Percentiles rank a stretch among this genome's conserved stretches.
These are phyloP conservation scores for Megalopta genalis DNA, from an alignment of 1,140 invertebrate species.

Conservation along the genomic window DNA sequence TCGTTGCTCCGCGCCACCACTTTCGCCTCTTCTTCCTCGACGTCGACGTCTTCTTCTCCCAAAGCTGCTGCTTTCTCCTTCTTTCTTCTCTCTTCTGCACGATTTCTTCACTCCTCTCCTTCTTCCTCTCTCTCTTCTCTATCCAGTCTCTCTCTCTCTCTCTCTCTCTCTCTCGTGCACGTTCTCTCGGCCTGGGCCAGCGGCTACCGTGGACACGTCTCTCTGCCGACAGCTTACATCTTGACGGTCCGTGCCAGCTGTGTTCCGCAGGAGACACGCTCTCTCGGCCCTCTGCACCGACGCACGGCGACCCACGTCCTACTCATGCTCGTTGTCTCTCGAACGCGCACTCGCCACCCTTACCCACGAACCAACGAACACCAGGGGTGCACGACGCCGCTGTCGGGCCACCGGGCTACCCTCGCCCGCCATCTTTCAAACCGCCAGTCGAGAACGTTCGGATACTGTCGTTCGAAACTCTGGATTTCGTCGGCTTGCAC, in stretches of 20 bases:
- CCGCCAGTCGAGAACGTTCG: not conserved
- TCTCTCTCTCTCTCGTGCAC: not conserved
- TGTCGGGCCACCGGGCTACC: not conserved
- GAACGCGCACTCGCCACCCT: slow-evolving; percentile 42
- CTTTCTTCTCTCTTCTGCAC: not conserved
- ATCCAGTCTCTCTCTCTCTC: not conserved
- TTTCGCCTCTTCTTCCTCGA: not conserved
- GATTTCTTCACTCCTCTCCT: not conserved
- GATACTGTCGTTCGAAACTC: too few species aligned
- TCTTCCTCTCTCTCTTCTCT: not conserved
- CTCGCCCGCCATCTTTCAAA: slow-evolving; percentile 8
- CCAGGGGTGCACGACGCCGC: slow-evolving; percentile 5
- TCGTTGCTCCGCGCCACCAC: not conserved
- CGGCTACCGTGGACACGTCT: slow-evolving; percentile 39
- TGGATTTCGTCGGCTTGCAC: too few species aligned
- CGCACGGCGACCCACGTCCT: slow-evolving; percentile 50
- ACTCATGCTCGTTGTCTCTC: slow-evolving; percentile 35
- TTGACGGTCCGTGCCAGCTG: slow-evolving; percentile 54
- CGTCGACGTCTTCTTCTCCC: not conserved
- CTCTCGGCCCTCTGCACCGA: slow-evolving; percentile 50
- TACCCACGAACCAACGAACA: slow-evolving; percentile 6
- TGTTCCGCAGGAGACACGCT: slow-evolving; percentile 53
- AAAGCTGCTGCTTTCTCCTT: too few species aligned
- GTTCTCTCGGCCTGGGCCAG: slow-evolving; percentile 40
- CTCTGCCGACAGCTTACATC: slow-evolving; percentile 52